Evolutionary conservation across 2,797 vertebrate species (phyloP), one percentile per base, ranked within the genome.

Genomic region (Esox lucius): DNA sequence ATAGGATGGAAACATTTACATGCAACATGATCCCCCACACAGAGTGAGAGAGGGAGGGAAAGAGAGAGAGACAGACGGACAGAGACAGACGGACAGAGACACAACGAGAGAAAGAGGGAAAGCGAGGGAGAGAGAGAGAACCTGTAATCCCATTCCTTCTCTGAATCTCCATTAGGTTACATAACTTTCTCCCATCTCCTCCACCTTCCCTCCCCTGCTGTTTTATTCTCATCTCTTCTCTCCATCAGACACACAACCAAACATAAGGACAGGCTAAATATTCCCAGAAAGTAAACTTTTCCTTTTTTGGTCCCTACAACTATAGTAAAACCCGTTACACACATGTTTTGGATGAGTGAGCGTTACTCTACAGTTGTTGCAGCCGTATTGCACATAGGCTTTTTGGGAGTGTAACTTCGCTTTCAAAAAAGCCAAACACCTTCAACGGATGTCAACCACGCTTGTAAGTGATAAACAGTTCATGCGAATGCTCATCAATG

Each of bases 321-420:
- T 31, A 31, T 1, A 31, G 28, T 31, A 31, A 31, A 31, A 31
- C 28, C 28, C 3, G 28, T 31, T 15, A 35, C 56, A 69, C 64
- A 77, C 51, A 48, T 28, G 69, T 84, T 85, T 79, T 83, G 79
- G 80, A 84, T 78, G 85, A 85, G 77, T 65, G 77, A 42, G 39
- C 9, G 42, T 6, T 6, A 85, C 81, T 84, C 85, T 84, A 81
- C 77, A 81, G 75, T 42, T 62, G 75, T 76, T 80, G 75, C 17
- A 12, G 76, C 71, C 69, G 75, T 68, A 79, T 77, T 70, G 75
- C 74, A 76, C 75, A 77, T 73, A 61, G 75, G 67, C 46, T 68
- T 84, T 82, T 26, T 46, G 13, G 73, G 67, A 5, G 56, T 75
- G 61, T 75, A 72, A 48, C 26, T 56, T 26, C 26, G 42, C 35